These are phyloP conservation scores for Takifugu flavidus DNA, from an alignment of 2,113 vertebrate genomes.

Conservation along the genomic window DNA sequence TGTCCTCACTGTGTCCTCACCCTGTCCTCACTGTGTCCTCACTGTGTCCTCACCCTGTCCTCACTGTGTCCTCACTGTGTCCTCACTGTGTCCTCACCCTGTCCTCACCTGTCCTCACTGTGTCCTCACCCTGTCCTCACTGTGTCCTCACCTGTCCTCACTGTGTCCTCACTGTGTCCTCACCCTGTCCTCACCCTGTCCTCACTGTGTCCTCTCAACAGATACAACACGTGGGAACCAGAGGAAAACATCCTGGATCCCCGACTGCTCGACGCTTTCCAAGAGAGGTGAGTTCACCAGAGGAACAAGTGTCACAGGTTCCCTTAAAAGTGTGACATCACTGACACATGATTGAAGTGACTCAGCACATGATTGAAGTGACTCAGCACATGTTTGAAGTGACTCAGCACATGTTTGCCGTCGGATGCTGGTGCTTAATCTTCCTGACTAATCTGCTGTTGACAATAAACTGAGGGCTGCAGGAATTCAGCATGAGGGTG, in stretches of 20 bases:
- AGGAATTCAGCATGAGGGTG: neutral
- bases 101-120: too few relatives aligned
- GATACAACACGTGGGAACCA: slow-evolving; percentile 98
- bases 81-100: neutral
- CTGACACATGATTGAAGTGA: too few relatives aligned
- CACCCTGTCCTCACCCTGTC: too few relatives aligned
- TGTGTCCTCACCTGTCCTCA: too few relatives aligned
- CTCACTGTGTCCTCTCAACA: slow-evolving; percentile 51
- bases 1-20: slow-evolving; percentile 9
- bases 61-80: neutral
- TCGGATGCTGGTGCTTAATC: neutral
- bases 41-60: too few relatives aligned
- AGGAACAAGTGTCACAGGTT: neutral
- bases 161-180: slow-evolving; percentile 22
- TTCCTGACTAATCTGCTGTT: neutral
- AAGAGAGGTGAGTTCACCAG: slow-evolving; percentile 83
- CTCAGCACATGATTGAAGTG: too few relatives aligned
- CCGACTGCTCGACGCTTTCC: slow-evolving; percentile 90
- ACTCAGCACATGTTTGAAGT: too few relatives aligned
- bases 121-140: too few relatives aligned
- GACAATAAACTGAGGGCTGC: neutral
- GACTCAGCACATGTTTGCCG: neutral
- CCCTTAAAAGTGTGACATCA: too few relatives aligned
- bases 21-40: neutral
- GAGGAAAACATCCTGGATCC: slow-evolving; percentile 97